Evolutionary conservation across 2,113 vertebrate genomes (phyloP).

Genomic region (Blennius ocellaris): DNA sequence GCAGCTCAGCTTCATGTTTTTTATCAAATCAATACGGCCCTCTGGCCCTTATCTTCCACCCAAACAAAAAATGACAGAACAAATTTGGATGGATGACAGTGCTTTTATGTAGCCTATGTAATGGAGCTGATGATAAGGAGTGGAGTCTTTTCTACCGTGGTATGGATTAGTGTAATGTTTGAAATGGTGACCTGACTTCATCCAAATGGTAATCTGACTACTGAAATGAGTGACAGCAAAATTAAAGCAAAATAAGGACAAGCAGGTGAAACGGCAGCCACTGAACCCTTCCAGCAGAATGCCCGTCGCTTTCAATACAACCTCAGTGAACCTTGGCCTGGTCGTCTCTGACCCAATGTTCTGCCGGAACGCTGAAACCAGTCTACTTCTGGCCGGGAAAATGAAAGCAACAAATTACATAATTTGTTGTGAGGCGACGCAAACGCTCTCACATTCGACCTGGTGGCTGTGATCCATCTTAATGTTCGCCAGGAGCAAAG

Average conservation of each 20-base stretch:
- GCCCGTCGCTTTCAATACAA: constrained; percentile 23
- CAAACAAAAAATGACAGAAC: constrained; percentile 77
- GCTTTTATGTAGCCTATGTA: constrained; percentile 66
- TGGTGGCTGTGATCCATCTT: constrained; percentile 59
- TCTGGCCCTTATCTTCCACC: constrained; percentile 61
- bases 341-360: constrained; percentile 8
- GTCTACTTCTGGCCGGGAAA: constrained; percentile 1
- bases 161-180: constrained; percentile 61
- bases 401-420: constrained; percentile 37
- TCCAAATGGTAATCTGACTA: constrained; percentile 43
- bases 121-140: constrained; percentile 71
- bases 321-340: constrained; percentile 6
- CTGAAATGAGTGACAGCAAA: constrained; percentile 59
- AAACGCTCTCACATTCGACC: constrained; percentile 47
- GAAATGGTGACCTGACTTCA: constrained; percentile 45
- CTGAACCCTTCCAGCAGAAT: background rate
- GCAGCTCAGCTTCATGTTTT: constrained; percentile 71
- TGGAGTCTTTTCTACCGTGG: constrained; percentile 44
- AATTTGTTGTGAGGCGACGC: constrained; percentile 17
- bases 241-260: constrained; percentile 37
- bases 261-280: constrained; percentile 21
- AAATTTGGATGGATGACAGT: constrained; percentile 75
- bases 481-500: constrained; percentile 56
- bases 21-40: constrained; percentile 80
- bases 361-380: constrained; percentile 4